These are phyloP conservation scores for Megalonaias nervosa DNA, from an alignment of 1,140 invertebrate species.

Conservation along the genomic window DNA sequence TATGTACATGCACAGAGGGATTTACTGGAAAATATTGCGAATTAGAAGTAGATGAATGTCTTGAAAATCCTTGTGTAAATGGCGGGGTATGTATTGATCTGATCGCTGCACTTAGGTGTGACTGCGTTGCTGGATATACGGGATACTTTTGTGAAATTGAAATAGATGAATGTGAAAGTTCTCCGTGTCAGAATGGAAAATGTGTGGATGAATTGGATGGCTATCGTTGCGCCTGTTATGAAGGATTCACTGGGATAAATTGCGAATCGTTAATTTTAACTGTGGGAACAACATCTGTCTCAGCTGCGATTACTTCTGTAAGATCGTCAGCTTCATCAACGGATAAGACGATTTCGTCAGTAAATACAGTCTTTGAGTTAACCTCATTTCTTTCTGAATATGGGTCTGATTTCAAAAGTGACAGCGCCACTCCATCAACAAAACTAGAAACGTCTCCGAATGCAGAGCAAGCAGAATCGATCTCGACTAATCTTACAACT, in stretches of 20 bases:
- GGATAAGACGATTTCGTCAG: no score
- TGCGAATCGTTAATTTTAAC: neutral
- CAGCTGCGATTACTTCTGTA: no score
- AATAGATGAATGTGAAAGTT: constrained; percentile 32
- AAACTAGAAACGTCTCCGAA: no score
- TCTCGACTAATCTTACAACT: no score
- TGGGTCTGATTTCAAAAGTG: no score
- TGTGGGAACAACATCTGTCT: no score
- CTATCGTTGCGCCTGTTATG: constrained; percentile 26
- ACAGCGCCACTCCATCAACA: no score
- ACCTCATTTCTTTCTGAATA: no score
- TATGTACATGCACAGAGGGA: constrained; percentile 25
- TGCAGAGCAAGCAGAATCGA: no score
- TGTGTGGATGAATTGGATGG: constrained; percentile 17
- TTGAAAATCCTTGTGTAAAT: constrained; percentile 17
- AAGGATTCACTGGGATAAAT: constrained; percentile 9
- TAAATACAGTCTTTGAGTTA: no score
- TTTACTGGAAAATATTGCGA: constrained; percentile 19
- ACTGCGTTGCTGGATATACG: constrained; percentile 14
- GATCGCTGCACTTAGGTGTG: constrained; percentile 16
- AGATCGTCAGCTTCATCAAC: no score
- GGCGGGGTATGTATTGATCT: constrained; percentile 26
- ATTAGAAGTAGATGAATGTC: constrained; percentile 27
- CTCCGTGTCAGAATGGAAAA: constrained; percentile 17
- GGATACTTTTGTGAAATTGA: constrained; percentile 25